Evolutionary conservation across 2,113 vertebrate species (phyloP), one percentile per base, ranked within the genome.

Genomic region (Pontoporia blainvillei): DNA sequence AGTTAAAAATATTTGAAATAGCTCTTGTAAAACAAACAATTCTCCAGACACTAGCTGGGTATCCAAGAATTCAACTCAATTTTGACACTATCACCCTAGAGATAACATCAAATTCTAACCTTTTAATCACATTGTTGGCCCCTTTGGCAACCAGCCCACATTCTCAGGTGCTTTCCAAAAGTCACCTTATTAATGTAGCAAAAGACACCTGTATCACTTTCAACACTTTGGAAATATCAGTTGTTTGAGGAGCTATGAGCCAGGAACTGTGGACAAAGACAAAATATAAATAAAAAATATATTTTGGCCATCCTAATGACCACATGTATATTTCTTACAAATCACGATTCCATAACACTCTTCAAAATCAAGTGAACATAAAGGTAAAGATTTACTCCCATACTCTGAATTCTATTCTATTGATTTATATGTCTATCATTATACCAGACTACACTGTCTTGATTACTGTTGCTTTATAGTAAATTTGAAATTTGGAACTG

Each of bases 1-100:
- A 72, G 46, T 89, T 94, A 57, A 91, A 87, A 83, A 62, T 93
- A 76, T 66, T 93, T 57, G 49, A 71, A 85, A 59, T 79, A 69
- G 10, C 9, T 61, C 36, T 41, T 88, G 1, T 23, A 69, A 67
- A 96, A 71, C 25, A 79, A 36, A 49, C 20, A 79, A 21, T 54
- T 54, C 75, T 54, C 34, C 75, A 79, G 34, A 54, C 13, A 54
- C 2, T 34, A 79, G 34, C 18, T 78, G 20, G 6, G 21, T 79
- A 54, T 79, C 7, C 75, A 79, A 54, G 20, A 54, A 79, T 25
- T 54, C 21, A 36, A 15, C 49, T 25, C 23, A 79, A 23, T 79
- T 79, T 49, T 79, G 49, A 13, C 20, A n/a, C 20, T 79, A 36
- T n/a, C n/a, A n/a, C 9, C 34, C 49, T 20, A 8, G 34, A 79